phyloP scores from a whole-genome alignment of 2,797 vertebrate genomes.

The Cryptoprocta ferox region DNA sequence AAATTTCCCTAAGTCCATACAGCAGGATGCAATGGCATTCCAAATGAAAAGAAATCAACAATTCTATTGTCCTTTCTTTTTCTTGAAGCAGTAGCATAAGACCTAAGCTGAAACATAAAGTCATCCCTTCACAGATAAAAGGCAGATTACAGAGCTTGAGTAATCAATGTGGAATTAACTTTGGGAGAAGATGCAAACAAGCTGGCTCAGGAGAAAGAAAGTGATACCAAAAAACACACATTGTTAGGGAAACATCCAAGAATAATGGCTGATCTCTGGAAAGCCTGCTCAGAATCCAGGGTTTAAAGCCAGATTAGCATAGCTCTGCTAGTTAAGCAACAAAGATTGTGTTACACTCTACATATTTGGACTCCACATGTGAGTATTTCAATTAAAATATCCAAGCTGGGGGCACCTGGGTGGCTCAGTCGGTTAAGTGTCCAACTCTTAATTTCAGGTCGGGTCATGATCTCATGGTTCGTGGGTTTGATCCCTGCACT shows the following conservation, averaged over 20 bases:
- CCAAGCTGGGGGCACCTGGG: neutral
- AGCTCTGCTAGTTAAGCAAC: neutral
- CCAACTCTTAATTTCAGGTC: no score
- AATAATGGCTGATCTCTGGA: neutral
- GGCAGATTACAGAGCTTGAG: slow-evolving; percentile 75
- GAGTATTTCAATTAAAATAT: neutral
- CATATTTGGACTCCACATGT: neutral
- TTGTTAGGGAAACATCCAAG: neutral
- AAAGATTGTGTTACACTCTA: neutral
- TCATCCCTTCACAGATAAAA: slow-evolving; percentile 77
- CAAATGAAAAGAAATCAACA: slow-evolving; percentile 61
- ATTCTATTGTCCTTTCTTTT: neutral
- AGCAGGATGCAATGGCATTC: neutral
- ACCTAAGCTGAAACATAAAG: slow-evolving; percentile 35
- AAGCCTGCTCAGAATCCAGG: neutral
- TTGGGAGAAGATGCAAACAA: slow-evolving; percentile 71
- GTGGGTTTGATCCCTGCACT: no score
- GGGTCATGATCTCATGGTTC: no score
- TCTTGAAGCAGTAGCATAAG: slow-evolving; percentile 43
- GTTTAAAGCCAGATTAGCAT: neutral
- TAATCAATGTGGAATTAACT: slow-evolving; percentile 78
- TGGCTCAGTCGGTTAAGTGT: no score
- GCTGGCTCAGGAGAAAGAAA: neutral
- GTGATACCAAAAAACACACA: slow-evolving; percentile 36
- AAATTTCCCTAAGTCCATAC: neutral